Evolutionary conservation across 2,888 invertebrate genomes (phyloP), one percentile per base, ranked within the genome.

Genomic region (Trachelus iudaicus): DNA sequence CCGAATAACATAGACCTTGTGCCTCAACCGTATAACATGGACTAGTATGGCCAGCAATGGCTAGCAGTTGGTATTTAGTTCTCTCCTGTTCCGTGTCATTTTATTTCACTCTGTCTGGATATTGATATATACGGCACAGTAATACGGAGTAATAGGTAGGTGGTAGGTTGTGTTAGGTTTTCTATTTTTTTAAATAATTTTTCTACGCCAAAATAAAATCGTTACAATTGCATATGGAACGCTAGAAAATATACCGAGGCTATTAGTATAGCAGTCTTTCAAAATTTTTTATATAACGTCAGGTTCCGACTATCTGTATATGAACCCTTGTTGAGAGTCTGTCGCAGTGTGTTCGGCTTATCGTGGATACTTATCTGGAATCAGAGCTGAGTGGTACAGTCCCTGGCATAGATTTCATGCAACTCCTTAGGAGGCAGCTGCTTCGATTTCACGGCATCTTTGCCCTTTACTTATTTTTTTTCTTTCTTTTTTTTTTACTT

Each of bases 1-100:
- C 37, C 74, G 74, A 74, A 74, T 74, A 74, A 74, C 74, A 74
- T 74, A 34, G 30, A 34, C 33, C 74, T 74, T 34, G 35, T 15
- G 9, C 71, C 71, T 34, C 30, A 9, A 30, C 56, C 56, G 56
- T 56, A 6, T 56, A 23, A 9, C 0, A 9, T 2, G 56, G 56
- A 56, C 23, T 9, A 23, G 56, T 23, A 56, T 2, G 9, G 23
- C 23, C 23, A 23, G 56, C 56, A 12, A 35, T 12, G 35, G 3
- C 35, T 3, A 35, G 35, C 23, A 56, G 9, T 56, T 1, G 15
- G 23, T 56, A 56, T 23, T 23, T 56, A 23, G 23, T 56, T 56
- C 9, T 23, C 0, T 23, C 9, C 56, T 23, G 23, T 23, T 56
- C 56, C 23, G 9, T 23, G 15, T 56, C 23, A 23, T 56, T 56